Percentiles rank a stretch among this genome's conserved stretches.
phyloP scores from a whole-genome alignment of 2,113 vertebrate genomes.

The Barnardius zonarius region DNA sequence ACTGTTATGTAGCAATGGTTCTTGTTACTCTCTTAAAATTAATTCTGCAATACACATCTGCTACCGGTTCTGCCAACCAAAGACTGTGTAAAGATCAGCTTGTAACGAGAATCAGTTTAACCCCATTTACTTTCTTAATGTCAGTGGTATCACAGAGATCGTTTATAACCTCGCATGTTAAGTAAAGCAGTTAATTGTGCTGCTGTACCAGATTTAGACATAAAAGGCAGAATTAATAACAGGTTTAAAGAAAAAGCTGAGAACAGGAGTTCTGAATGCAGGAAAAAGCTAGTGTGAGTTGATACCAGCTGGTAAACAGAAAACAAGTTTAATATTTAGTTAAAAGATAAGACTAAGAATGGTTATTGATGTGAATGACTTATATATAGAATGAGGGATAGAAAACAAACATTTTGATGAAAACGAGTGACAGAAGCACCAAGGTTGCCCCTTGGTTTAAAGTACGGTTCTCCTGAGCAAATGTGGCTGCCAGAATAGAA shows the following conservation, averaged over 20 bases:
- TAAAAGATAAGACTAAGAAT: not conserved
- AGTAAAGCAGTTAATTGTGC: conserved; percentile 41
- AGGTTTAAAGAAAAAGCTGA: not conserved
- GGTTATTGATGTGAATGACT: not conserved
- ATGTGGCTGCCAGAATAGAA: not conserved
- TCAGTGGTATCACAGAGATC: not conserved
- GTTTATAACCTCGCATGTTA: not conserved
- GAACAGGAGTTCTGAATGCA: not conserved
- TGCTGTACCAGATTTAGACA: not conserved
- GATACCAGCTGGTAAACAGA: not conserved
- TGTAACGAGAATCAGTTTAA: conserved; percentile 13
- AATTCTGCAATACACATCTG: not conserved
- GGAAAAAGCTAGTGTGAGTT: not conserved
- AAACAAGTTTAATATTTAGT: not conserved
- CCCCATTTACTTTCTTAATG: not conserved
- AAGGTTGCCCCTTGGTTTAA: not conserved
- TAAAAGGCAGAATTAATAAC: conserved; percentile 42
- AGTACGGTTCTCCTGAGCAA: not conserved
- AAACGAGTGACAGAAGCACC: not conserved
- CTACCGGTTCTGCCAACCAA: not conserved
- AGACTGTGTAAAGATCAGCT: not conserved
- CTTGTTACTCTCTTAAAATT: not conserved
- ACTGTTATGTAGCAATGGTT: not conserved
- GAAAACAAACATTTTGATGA: not conserved
- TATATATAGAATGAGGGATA: accelerated